Conservation (phyloP, 1,140 invertebrate species). For the Copidosoma floridanum region DNA sequence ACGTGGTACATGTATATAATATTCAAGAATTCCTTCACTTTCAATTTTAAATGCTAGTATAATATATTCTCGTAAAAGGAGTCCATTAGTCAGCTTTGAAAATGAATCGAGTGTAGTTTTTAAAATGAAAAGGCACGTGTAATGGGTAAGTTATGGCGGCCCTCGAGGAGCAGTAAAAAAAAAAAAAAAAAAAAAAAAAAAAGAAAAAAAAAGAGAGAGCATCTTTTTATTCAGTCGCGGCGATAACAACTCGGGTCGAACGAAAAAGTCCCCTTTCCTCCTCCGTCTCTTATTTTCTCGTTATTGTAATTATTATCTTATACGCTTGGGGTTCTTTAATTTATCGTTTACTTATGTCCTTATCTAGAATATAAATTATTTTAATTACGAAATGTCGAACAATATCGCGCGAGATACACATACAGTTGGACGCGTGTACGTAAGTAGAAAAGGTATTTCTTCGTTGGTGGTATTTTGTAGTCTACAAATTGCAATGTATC, state of each 20-base stretch:
- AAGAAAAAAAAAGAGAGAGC: not conserved
- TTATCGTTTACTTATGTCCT: constrained; percentile 21
- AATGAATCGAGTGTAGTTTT: not conserved
- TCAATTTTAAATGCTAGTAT: too few species aligned
- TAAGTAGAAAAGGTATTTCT: constrained; percentile 12
- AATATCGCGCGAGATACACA: constrained; percentile 16
- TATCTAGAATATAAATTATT: constrained; percentile 30
- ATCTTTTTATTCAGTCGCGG: not conserved
- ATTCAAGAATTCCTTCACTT: too few species aligned
- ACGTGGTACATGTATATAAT: too few species aligned
- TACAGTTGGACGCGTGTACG: not conserved
- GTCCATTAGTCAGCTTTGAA: not conserved
- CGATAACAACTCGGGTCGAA: constrained; percentile 1
- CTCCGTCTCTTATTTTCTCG: too few species aligned
- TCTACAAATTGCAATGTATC: too few species aligned
- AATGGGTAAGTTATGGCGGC: too few species aligned
- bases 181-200: too few species aligned
- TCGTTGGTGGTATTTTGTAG: constrained; percentile 15
- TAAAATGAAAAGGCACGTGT: too few species aligned
- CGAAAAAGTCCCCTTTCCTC: constrained; percentile 9
- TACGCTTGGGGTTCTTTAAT: not conserved
- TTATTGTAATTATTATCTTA: constrained; percentile 25
- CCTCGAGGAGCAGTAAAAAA: too few species aligned
- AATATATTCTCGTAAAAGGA: too few species aligned
- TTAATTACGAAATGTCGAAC: constrained; percentile 29